Conservation (phyloP, 2,113 vertebrate species). For the Phyllostomus discolor region DNA sequence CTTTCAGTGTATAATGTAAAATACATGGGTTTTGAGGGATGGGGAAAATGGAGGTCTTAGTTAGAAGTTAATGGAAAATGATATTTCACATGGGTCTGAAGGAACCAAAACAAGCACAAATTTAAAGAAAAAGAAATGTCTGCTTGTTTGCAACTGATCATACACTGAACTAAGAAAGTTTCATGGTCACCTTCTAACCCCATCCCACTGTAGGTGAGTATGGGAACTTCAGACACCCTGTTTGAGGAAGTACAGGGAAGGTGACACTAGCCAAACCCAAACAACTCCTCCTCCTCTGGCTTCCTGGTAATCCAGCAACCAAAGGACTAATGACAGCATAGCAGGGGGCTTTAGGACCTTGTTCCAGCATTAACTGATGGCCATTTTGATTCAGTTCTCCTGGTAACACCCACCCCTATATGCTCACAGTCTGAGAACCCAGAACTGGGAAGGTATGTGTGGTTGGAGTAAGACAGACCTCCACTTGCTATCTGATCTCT, state of each 20-base stretch:
- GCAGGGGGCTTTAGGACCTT: background rate
- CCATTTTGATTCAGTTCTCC: background rate
- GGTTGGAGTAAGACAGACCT: background rate
- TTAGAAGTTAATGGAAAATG: background rate
- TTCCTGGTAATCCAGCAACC: background rate
- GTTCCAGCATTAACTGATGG: background rate
- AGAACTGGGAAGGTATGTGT: background rate
- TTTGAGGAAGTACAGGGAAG: background rate
- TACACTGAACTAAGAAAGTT: background rate
- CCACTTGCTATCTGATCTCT: background rate
- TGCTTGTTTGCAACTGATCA: background rate
- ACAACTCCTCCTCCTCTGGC: background rate
- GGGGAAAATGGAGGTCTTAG: background rate
- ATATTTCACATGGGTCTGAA: background rate
- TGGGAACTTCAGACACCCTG: background rate
- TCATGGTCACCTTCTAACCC: background rate
- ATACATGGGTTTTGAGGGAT: background rate
- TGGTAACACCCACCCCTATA: no score
- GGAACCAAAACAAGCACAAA: background rate
- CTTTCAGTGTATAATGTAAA: background rate
- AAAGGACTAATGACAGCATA: background rate
- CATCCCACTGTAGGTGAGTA: background rate
- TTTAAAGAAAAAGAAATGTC: background rate
- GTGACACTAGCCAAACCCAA: background rate
- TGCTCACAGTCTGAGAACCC: background rate